Evolutionary conservation across 53 echinoderm and acorn worm species (phyloP).

Genomic region (Patiria pectinifera): DNA sequence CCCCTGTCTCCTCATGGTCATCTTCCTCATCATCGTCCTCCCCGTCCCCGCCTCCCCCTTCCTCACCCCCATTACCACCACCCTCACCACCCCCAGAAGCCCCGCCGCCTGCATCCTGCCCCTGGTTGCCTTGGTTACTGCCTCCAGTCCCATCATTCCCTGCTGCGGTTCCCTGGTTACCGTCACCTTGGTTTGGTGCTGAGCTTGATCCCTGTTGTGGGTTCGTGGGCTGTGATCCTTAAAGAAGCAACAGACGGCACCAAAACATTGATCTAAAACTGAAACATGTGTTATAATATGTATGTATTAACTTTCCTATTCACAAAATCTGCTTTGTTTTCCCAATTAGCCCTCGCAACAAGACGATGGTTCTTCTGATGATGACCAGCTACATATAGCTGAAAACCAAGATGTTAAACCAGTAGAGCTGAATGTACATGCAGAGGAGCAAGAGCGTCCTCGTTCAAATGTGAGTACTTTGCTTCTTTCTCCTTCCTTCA

Average conservation of each 20-base stretch:
- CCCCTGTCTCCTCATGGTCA: slow-evolving; percentile 37
- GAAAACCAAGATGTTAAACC: too few relatives aligned
- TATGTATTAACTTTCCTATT: too few relatives aligned
- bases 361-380: too few relatives aligned
- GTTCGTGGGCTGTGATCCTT: slow-evolving; percentile 3
- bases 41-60: slow-evolving; percentile 16
- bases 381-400: too few relatives aligned
- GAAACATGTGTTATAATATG: too few relatives aligned
- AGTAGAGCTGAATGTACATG: too few relatives aligned
- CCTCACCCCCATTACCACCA: neutral
- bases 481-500: too few relatives aligned
- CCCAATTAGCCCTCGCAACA: too few relatives aligned
- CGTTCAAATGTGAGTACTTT: too few relatives aligned
- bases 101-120: slow-evolving; percentile 23
- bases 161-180: slow-evolving; percentile 1
- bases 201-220: neutral
- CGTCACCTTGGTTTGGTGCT: slow-evolving; percentile 23
- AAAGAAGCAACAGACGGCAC: neutral
- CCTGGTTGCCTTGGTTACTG: neutral
- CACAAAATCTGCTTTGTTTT: too few relatives aligned
- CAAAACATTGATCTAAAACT: neutral
- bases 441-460: too few relatives aligned
- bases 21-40: slow-evolving; percentile 47
- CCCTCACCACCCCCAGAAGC: slow-evolving; percentile 14
- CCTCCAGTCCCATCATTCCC: neutral